Conservation (phyloP, 1,140 invertebrate species). For the Pogonomyrmex barbatus region DNA sequence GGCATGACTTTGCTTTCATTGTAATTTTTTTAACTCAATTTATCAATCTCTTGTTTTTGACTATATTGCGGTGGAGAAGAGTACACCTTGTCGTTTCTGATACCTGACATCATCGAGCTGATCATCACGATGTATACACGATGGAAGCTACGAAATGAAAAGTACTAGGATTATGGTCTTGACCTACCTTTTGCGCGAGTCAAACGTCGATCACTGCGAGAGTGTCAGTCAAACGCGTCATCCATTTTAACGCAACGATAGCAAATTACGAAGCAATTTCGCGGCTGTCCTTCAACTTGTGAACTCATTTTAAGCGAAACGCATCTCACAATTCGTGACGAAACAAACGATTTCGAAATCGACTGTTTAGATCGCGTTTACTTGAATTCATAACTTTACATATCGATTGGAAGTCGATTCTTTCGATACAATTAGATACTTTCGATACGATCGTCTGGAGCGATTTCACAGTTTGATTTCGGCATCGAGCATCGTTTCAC, state of each 20-base stretch:
- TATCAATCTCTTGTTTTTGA: neutral
- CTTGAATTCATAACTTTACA: neutral
- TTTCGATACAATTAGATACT: neutral
- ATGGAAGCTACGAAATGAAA: conserved; percentile 5
- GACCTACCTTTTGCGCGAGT: conserved; percentile 15
- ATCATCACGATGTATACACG: neutral
- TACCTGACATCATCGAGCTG: conserved; percentile 12
- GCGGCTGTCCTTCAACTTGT: neutral
- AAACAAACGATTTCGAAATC: neutral
- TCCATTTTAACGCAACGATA: neutral
- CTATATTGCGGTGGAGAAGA: neutral
- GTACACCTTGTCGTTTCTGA: neutral
- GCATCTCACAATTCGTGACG: neutral
- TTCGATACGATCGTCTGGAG: neutral
- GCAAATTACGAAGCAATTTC: conserved; percentile 23
- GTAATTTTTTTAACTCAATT: conserved; percentile 24
- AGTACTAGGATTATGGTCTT: conserved; percentile 3
- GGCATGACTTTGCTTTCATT: neutral
- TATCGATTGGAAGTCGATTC: neutral
- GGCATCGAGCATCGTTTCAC: conserved; percentile 1
- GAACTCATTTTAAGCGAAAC: neutral
- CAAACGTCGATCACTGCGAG: neutral
- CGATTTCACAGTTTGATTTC: neutral
- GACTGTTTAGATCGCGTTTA: neutral
- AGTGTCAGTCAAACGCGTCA: neutral